A percentile compares a stretch with the other conserved stretches of the same genome.
Evolutionary conservation across 2,888 invertebrate species (phyloP).

Genomic region (Sphaerophoria rueppellii): DNA sequence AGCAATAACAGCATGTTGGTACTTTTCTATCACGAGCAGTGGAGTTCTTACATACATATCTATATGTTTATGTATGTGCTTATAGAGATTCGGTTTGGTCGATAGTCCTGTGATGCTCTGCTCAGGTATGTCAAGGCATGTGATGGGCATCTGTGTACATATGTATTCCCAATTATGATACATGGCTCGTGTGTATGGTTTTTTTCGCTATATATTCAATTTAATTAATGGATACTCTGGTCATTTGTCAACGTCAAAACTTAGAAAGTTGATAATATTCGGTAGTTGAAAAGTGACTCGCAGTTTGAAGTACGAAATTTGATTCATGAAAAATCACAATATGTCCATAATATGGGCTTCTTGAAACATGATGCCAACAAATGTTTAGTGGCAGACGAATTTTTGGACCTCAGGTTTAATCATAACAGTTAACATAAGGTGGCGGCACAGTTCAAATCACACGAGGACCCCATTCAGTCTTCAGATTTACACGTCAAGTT

Average conservation of each 20-base stretch:
- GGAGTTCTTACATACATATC: conserved; percentile 1
- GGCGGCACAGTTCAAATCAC: too few species aligned
- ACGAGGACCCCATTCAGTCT: too few species aligned
- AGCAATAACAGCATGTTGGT: conserved; percentile 1
- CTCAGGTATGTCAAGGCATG: conserved; percentile 62
- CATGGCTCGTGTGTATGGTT: conserved; percentile 12
- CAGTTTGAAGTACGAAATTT: neutral
- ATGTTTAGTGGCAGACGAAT: too few species aligned
- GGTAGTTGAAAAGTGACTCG: neutral
- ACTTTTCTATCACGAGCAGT: conserved; percentile 11
- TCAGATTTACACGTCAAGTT: too few species aligned
- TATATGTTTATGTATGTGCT: conserved; percentile 22
- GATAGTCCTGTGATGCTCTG: conserved; percentile 58
- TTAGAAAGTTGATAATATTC: neutral
- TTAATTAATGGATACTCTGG: conserved; percentile 26
- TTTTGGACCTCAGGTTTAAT: too few species aligned
- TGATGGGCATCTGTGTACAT: conserved; percentile 25
- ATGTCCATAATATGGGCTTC: too few species aligned
- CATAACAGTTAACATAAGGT: too few species aligned
- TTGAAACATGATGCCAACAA: too few species aligned
- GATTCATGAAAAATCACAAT: neutral
- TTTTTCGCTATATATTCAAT: conserved; percentile 41
- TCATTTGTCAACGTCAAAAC: conserved; percentile 31
- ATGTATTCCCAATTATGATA: conserved; percentile 56
- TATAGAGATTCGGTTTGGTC: conserved; percentile 2